Base-by-base conservation (phyloP, 2,113 vertebrate genomes). In the Microcebus griseorufus region DNA sequence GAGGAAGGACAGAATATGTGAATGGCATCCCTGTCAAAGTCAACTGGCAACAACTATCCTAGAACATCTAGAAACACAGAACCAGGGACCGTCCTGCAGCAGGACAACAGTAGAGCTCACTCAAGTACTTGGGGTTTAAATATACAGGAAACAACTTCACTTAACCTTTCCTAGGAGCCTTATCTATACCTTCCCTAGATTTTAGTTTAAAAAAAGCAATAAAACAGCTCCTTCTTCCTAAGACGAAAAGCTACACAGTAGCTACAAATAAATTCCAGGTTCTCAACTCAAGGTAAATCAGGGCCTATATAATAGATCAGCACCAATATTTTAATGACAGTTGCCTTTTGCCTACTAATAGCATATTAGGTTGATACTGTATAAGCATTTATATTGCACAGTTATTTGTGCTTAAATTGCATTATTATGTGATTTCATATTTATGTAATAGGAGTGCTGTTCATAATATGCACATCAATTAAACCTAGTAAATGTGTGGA, bases 351-450 rank as follows among this genome's bases (percentile, higher is more conserved):
- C 76, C 72, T 76, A 88, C 65, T 53, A 70, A 83, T 93, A 89
- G 62, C 94, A 27, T 82, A 82, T 39, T 86, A 92, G 69, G 32
- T 89, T 70, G n/a, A 55, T 88, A 85, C 65, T 53, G 14, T 90
- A 34, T 90, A 83, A 88, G 37, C 83, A 65, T 70, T 96, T 80
- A 73, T 48, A 12, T 88, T 75, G 48, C 69, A 45, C 6, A 83
- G 88, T 89, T 94, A 85, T 80, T 93, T 12, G 6, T 87, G 70
- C 53, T 82, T 95, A 90, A 72, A 53, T 89, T 90, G 42, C 42
- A 91, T 94, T 93, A 86, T 67, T 69, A 55, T 90, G n/a, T 89
- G 84, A 93, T 90, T 91, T 92, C 62, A 53, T 90, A 89, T 87
- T 78, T 80, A 39, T 64, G 27, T 51, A 75, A 70, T 73, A 75